These are phyloP conservation scores for Monomorium pharaonis DNA, from an alignment of 1,140 invertebrate genomes.

Conservation along the genomic window DNA sequence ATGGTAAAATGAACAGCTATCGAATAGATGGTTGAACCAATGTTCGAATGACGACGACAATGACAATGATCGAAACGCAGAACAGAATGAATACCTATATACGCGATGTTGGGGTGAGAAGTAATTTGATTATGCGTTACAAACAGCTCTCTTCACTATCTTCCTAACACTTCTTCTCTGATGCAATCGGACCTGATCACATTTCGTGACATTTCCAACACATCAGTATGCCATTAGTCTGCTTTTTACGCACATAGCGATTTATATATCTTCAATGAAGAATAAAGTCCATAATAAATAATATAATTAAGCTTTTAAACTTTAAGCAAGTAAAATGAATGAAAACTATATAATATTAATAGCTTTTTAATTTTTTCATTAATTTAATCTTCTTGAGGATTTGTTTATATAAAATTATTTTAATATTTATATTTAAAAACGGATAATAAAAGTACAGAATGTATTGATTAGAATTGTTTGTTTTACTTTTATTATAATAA, in stretches of 20 bases:
- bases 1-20: constrained; percentile 44
- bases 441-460: not conserved
- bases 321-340: not conserved
- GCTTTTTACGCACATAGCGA: not conserved
- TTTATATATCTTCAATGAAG: not conserved
- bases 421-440: not conserved
- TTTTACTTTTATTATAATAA: not conserved
- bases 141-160: constrained; percentile 4
- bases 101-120: not conserved
- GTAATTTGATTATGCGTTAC: constrained; percentile 38
- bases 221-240: not conserved
- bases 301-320: not conserved
- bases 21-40: constrained; percentile 22
- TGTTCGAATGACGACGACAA: constrained; percentile 24
- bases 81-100: constrained; percentile 20
- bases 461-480: not conserved
- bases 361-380: not conserved
- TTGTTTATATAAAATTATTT: not conserved
- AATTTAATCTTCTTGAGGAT: no score
- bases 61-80: not conserved
- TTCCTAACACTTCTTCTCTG: not conserved
- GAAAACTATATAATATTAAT: not conserved
- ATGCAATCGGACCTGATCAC: not conserved
- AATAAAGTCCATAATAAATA: not conserved
- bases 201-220: constrained; percentile 6